Evolutionary conservation across 2,797 vertebrate genomes (phyloP), one percentile per base, ranked within the genome.

Genomic region (Hephaestus fuliginosus): DNA sequence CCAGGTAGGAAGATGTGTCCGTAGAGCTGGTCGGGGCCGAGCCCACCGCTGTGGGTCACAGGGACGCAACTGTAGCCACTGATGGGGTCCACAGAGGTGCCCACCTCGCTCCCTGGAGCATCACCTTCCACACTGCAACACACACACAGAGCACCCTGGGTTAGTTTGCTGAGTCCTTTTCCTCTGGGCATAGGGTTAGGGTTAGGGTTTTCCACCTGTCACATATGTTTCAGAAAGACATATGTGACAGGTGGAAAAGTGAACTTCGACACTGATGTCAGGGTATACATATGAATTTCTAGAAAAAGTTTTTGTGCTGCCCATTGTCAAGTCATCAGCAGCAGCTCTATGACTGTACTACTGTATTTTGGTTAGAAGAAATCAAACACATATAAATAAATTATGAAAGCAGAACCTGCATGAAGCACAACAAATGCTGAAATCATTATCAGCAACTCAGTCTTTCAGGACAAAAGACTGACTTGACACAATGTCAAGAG

Each of bases 41-140:
- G 96, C 66, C 93, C 88, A 7, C 73, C 43, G 22, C 88, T 67
- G 89, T 83, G 92, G 85, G 83, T 93, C 86, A 93, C 88, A 83
- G 93, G 91, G 39, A 89, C 82, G 41, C 88, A 92, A 63, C 85
- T 64, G 81, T 92, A 95, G 44, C 88, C 85, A 1, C 85, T 30
- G 28, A 87, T 93, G 84, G 95, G 95, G 55, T 98, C 97, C 94
- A 98, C 87, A 75, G 97, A 96, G 0, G 95, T 91, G 65, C 96
- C 96, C 2, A 96, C 94, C 87, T 98, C 97, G 2, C 96, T 94
- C 86, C 96, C 95, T 20, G 97, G 94, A 90, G 94, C 96, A 91
- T 99, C 98, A 58, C 97, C 97, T 94, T 99, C 98, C 91, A 99
- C 97, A 78, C 98, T 99, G 91, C 43, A 75, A 82, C 7, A 78